phyloP scores from a whole-genome alignment of 2,113 vertebrate species.

The Macrotus californicus region DNA sequence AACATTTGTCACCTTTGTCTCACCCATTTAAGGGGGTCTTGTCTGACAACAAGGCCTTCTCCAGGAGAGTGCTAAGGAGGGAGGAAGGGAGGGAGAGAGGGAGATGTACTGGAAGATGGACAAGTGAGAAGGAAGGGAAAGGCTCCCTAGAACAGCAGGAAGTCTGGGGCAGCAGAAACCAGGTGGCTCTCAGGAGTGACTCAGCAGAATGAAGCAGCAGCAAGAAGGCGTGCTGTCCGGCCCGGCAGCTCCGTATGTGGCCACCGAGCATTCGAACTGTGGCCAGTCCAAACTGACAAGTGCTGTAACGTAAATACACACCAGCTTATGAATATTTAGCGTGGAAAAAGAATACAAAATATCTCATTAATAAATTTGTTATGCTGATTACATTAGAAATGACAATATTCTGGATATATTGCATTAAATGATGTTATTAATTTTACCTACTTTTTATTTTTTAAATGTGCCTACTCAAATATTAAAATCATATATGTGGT shows the following conservation, averaged over 20 bases:
- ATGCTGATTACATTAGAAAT: not conserved
- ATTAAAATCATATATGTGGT: not conserved
- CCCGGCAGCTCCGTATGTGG: accelerated
- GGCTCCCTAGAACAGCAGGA: not conserved
- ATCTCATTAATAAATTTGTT: not conserved
- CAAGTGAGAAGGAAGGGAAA: not conserved
- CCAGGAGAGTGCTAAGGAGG: not conserved
- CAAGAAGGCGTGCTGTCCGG: not conserved
- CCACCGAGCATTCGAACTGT: accelerated
- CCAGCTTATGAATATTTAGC: not conserved
- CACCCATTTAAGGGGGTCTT: slow-evolving; percentile 38
- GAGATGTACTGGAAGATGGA: not conserved
- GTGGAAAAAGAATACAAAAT: not conserved
- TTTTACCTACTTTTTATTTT: not conserved
- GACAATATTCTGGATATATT: not conserved
- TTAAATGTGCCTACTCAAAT: not conserved
- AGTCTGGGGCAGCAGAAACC: not conserved
- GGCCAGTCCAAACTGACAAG: not conserved
- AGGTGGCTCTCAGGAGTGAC: not conserved
- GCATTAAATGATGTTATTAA: not conserved
- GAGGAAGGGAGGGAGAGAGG: not conserved
- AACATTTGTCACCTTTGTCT: slow-evolving; percentile 51
- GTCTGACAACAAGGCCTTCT: slow-evolving; percentile 26
- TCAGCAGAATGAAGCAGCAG: not conserved
- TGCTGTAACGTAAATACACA: accelerated